Evolutionary conservation across 1,140 invertebrate species (phyloP), one percentile per base, ranked within the genome.

Genomic region (Dysdera silvatica): DNA sequence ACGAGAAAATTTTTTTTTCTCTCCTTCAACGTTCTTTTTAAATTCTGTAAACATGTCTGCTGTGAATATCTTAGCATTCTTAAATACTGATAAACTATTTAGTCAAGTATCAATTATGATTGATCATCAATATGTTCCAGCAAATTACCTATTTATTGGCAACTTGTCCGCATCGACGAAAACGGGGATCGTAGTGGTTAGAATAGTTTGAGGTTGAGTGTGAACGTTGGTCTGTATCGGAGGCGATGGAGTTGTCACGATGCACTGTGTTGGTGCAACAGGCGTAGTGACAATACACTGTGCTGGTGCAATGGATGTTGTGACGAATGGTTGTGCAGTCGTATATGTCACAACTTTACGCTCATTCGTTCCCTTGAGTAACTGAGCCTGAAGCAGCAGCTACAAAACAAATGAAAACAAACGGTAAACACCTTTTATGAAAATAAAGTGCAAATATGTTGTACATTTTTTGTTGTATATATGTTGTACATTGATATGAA

Each of bases 111-210:
- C 12, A 51, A 26, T 29, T 51, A 51, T 51, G 18, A 51, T 8
- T 4, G 14, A 45, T 31, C 16, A 31, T 18, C 43, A 33, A 43
- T 4, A 40, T 12, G 8, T 37, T 37, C 47, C n/a, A 33, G 24
- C 7, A 23, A 29, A 28, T 24, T 66, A 57, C 58, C 64, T 66
- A 24, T 56, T 61, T 28, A 66, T 52, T 10, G 57, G 64, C 7
- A 66, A 20, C 14, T 66, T 66, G 10, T 66, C 64, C 24, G 64
- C 28, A 56, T 66, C 64, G 5, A 66, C 26, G 41, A 66, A 49
- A 10, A 66, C 52, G 24, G 64, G 64, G 43, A 66, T 61, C 2
- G 57, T 45, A 48, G 64, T 66, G 3, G 64, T 66, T 16, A 66
- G 37, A 12, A 66, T 66, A 32, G 64, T 52, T 16, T 54, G 58